phyloP scores from a whole-genome alignment of 2,113 vertebrate species.

The Brachirus orientalis region DNA sequence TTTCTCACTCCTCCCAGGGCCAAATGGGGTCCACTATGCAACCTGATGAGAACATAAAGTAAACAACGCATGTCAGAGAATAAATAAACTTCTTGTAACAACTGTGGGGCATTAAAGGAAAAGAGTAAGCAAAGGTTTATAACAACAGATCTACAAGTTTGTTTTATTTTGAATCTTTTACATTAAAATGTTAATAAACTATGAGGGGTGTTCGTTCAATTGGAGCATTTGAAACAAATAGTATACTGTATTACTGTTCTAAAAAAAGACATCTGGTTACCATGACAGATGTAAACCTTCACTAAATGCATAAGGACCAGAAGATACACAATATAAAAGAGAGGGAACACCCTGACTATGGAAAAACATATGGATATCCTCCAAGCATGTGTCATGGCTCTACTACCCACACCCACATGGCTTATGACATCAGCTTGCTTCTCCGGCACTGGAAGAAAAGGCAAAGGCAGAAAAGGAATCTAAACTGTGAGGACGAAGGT shows the following conservation, averaged over 20 bases:
- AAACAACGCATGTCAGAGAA: constrained; percentile 10
- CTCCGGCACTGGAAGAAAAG: constrained; percentile 24
- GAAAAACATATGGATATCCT: constrained; percentile 75
- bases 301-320: constrained; percentile 14
- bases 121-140: neutral
- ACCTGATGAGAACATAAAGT: constrained; percentile 56
- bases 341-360: constrained; percentile 65
- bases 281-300: constrained; percentile 21
- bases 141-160: neutral
- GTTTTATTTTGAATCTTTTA: constrained; percentile 12
- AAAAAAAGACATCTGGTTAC: constrained; percentile 1
- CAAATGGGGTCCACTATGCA: constrained; percentile 86
- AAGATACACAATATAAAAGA: constrained; percentile 52
- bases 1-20: constrained; percentile 95
- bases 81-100: constrained; percentile 8
- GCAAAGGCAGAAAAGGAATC: constrained; percentile 26
- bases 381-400: constrained; percentile 77
- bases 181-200: neutral
- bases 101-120: neutral
- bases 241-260: neutral
- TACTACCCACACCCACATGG: constrained; percentile 71
- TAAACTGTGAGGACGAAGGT: constrained; percentile 20
- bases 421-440: constrained; percentile 74
- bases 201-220: neutral
- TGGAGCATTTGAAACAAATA: constrained; percentile 1